A percentile compares a stretch with the other conserved stretches of the same genome.
These are phyloP conservation scores for Recurvirostra avosetta DNA, from an alignment of 2,113 vertebrate species.

Conservation along the genomic window DNA sequence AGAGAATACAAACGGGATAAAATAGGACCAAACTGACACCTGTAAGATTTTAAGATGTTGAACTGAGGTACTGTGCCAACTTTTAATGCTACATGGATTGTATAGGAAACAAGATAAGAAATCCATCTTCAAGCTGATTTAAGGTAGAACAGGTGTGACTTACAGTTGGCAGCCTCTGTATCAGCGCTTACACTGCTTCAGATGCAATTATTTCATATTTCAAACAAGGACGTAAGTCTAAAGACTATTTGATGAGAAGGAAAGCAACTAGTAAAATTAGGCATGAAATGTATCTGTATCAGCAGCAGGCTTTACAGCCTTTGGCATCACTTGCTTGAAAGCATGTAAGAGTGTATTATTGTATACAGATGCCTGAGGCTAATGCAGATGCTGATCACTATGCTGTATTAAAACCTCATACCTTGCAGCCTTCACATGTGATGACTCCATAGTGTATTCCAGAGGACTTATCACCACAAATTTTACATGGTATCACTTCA, in stretches of 20 bases:
- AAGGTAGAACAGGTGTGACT: neutral
- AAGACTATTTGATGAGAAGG: neutral
- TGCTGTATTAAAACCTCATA: conserved; percentile 64
- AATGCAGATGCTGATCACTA: neutral
- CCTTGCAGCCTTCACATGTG: conserved; percentile 99
- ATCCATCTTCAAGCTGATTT: neutral
- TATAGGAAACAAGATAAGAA: neutral
- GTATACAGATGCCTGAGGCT: neutral
- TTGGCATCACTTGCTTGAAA: neutral
- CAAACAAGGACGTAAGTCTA: neutral
- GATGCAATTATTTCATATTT: conserved; percentile 1
- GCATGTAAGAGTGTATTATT: neutral
- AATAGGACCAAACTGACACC: neutral
- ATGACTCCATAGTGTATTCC: conserved; percentile 99
- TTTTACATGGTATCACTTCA: conserved; percentile 99
- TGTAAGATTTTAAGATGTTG: neutral
- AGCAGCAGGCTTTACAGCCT: neutral
- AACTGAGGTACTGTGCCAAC: neutral
- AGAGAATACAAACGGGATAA: neutral
- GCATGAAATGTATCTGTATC: neutral
- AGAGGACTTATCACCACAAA: conserved; percentile 99
- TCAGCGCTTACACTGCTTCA: neutral
- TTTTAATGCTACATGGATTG: neutral
- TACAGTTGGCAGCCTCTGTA: neutral
- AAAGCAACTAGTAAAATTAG: neutral